These are phyloP conservation scores for Lota lota DNA, from an alignment of 2,113 vertebrate species.

Conservation along the genomic window DNA sequence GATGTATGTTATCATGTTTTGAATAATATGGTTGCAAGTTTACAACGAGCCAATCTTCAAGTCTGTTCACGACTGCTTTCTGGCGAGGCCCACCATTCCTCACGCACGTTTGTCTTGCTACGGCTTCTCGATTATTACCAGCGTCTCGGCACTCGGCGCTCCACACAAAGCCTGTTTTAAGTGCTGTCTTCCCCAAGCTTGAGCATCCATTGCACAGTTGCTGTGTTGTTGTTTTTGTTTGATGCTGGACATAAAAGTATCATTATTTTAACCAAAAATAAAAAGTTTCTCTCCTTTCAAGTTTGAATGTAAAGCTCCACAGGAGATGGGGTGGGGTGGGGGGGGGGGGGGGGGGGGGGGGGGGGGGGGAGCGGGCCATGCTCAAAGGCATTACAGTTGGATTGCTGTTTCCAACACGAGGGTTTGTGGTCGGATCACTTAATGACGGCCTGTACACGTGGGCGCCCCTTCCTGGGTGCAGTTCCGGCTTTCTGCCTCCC, in stretches of 20 bases:
- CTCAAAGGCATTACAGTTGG: background rate
- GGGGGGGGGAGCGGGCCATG: background rate
- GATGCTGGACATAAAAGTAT: background rate
- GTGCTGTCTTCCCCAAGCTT: slow-evolving; percentile 5
- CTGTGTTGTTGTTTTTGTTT: background rate
- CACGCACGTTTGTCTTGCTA: slow-evolving; percentile 10
- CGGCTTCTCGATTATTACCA: background rate
- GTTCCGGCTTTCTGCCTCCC: background rate
- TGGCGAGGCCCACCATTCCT: slow-evolving; percentile 16
- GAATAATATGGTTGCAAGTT: slow-evolving; percentile 39
- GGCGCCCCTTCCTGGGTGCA: background rate
- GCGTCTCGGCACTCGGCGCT: slow-evolving; percentile 6
- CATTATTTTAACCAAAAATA: too few relatives aligned
- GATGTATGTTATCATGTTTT: slow-evolving; percentile 59
- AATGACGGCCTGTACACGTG: background rate
- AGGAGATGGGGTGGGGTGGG: too few relatives aligned
- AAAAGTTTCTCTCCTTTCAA: too few relatives aligned
- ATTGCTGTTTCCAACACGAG: background rate
- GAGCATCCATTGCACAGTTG: slow-evolving; percentile 3
- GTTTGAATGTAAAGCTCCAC: too few relatives aligned
- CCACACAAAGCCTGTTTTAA: slow-evolving; percentile 9
- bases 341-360: too few relatives aligned
- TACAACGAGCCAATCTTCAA: slow-evolving; percentile 48
- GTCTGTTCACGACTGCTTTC: slow-evolving; percentile 28
- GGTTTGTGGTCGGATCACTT: background rate